Base-by-base conservation (phyloP, 2,888 invertebrate genomes). In the Cryptus armator region DNA sequence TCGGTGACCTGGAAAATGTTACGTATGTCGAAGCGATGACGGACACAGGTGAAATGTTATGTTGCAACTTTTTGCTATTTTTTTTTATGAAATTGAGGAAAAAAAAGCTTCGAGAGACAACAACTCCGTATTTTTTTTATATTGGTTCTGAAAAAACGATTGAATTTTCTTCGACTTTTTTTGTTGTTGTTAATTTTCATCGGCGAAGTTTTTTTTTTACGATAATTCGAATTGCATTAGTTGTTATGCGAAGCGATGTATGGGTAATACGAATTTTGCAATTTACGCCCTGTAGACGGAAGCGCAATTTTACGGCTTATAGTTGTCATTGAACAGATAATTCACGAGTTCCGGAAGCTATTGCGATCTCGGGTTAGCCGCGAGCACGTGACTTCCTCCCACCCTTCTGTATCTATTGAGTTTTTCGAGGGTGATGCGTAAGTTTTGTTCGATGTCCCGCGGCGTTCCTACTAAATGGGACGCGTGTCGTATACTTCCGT, bases 291-390 rank as follows among this genome's bases (percentile, higher is more conserved):
- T 10, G 9, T 12, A 6, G 14, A n/a, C 64, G 75, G 75, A 75
- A 66, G 75, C 51, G 37, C 51, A 66, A 67, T 56, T 77, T 56
- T 44, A 19, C 67, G 76, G 77, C 44, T 16, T n/a, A 51, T 1
- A 24, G 71, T 14, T 72, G 53, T 79, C 66, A 72, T 72, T 66
- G 79, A 79, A 66, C 62, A 24, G 12, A 59, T 53, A 79, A 72
- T 79, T 44, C 79, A 71, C 43, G 79, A 72, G 16, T 72, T 79
- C 71, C 79, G 79, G 79, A 71, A 51, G 51, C 64, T n/a, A 75
- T 75, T 48, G 74, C 48, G 10, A 43, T 37, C 44, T 37, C 37
- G 9, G 64, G 32, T 71, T n/a, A 48, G 16, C 32, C 24, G n/a
- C 56, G 4, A 62, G 74, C 62, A 62, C 74, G 62, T 19, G 75